Conservation (phyloP, 2,113 vertebrate genomes). For the Chelonoidis abingdonii region DNA sequence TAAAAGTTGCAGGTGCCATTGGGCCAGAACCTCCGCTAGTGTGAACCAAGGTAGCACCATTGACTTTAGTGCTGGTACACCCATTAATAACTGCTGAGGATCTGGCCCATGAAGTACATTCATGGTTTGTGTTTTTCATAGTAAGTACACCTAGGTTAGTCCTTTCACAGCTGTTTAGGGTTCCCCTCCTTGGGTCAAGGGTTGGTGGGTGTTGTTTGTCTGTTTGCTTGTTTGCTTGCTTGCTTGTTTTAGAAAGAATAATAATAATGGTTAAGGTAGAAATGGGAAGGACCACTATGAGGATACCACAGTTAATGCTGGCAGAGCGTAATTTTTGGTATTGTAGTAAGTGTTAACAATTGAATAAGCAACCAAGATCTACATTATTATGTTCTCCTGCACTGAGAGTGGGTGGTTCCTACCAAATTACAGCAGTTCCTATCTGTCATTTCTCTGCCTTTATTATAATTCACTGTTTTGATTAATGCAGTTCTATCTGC, state of each 20-base stretch:
- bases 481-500: neutral
- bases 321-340: neutral
- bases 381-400: neutral
- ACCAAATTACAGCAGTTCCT: neutral
- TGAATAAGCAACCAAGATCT: neutral
- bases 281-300: neutral
- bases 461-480: neutral
- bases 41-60: neutral
- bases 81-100: neutral
- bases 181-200: neutral
- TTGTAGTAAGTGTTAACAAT: too few species aligned
- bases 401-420: neutral
- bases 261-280: neutral
- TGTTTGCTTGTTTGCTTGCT: too few species aligned
- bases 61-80: rapidly evolving
- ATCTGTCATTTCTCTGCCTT: neutral
- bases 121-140: neutral
- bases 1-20: neutral
- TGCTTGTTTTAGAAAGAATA: too few species aligned
- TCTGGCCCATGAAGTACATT: neutral
- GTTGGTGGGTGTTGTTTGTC: too few species aligned
- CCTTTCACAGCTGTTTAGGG: neutral
- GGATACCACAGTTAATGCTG: too few species aligned
- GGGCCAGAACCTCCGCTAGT: neutral
- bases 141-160: neutral